phyloP scores from a whole-genome alignment of 2,113 vertebrate species.

The Solenodon paradoxus region DNA sequence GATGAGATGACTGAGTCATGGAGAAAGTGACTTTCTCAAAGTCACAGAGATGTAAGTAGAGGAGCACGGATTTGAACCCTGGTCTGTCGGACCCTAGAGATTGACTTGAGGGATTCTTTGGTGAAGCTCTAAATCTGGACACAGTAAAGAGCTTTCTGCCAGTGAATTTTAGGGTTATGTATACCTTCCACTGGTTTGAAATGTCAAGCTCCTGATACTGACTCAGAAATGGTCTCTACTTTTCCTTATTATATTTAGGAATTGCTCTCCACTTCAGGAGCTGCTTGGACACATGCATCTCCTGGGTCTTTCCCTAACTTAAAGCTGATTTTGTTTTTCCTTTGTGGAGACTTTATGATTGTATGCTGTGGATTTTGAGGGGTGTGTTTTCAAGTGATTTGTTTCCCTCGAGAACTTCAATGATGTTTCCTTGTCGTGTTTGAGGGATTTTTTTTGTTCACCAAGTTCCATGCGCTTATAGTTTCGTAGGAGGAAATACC shows the following conservation, averaged over 20 bases:
- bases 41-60: background rate
- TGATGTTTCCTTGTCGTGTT: background rate
- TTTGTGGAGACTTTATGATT: background rate
- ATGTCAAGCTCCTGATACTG: background rate
- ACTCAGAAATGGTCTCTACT: background rate
- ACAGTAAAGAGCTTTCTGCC: background rate
- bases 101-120: background rate
- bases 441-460: constrained; percentile 15
- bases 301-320: background rate
- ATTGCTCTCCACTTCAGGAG: background rate
- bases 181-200: constrained; percentile 24
- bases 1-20: background rate
- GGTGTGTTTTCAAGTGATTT: constrained; percentile 25
- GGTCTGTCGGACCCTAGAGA: constrained; percentile 13
- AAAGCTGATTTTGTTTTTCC: background rate
- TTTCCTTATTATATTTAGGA: background rate
- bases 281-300: background rate
- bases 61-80: background rate
- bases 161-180: constrained; percentile 31
- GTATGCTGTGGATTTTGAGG: background rate
- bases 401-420: constrained; percentile 9
- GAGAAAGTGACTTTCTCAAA: constrained; percentile 17
- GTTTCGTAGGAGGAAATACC: constrained; percentile 44
- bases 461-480: background rate
- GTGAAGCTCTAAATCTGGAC: constrained; percentile 9